Conservation (phyloP, 2,888 invertebrate genomes). For the Helleia helle region DNA sequence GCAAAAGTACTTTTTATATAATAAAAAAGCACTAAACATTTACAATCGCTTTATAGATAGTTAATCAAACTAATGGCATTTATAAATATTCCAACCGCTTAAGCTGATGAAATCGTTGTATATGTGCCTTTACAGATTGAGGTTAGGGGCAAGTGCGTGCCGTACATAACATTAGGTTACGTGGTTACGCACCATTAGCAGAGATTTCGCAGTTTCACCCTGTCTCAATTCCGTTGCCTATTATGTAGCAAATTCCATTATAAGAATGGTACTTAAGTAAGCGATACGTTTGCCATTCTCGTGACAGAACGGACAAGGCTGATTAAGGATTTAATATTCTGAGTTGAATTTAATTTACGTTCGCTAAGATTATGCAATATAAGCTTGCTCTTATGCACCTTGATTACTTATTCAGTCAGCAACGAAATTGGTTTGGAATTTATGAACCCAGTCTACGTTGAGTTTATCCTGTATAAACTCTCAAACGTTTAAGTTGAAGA, state of each 20-base stretch:
- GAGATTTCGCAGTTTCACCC: conserved; percentile 53
- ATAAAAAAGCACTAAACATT: not conserved
- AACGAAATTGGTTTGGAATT: conserved; percentile 25
- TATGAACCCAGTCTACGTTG: conserved; percentile 18
- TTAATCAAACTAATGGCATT: conserved; percentile 3
- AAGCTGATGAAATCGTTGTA: conserved; percentile 4
- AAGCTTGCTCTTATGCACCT: conserved; percentile 29
- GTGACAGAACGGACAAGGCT: not conserved
- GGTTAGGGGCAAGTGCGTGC: conserved; percentile 19
- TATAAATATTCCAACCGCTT: conserved; percentile 2
- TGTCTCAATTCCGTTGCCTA: conserved; percentile 41
- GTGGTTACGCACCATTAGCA: conserved; percentile 55
- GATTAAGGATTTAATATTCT: conserved; percentile 4
- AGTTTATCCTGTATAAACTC: conserved; percentile 8
- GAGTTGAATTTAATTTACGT: conserved; percentile 6
- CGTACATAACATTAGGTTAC: conserved; percentile 38
- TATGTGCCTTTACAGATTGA: conserved; percentile 4
- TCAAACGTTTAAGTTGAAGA: conserved; percentile 6
- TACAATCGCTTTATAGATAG: not conserved
- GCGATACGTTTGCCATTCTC: conserved; percentile 15
- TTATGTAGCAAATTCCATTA: conserved; percentile 23
- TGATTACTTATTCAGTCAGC: conserved; percentile 32
- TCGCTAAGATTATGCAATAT: conserved; percentile 29
- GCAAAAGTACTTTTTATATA: not conserved
- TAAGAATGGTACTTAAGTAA: conserved; percentile 20